phyloP scores from a whole-genome alignment of 2,797 vertebrate species.

The Epinephelus coioides region DNA sequence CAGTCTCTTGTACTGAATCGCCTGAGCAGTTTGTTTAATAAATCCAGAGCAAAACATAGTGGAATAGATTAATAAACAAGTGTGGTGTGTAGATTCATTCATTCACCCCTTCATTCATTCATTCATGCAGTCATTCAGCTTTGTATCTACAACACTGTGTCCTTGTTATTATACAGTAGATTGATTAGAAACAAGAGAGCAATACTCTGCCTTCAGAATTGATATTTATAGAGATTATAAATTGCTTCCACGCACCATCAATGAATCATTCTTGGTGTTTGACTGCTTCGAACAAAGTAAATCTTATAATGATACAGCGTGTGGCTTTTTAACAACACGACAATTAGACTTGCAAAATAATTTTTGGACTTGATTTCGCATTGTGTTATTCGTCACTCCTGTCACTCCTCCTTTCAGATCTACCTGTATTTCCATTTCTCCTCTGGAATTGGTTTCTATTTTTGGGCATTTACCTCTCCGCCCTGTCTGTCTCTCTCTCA shows the following conservation, averaged over 20 bases:
- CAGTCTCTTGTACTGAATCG: neutral
- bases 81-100: neutral
- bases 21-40: slow-evolving; percentile 4
- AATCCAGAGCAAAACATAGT: slow-evolving; percentile 1
- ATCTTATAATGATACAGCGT: neutral
- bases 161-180: slow-evolving; percentile 12
- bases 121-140: slow-evolving; percentile 12
- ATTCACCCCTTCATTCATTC: slow-evolving; percentile 7
- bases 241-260: neutral
- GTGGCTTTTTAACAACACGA: slow-evolving; percentile 8
- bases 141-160: slow-evolving; percentile 7
- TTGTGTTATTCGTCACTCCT: slow-evolving; percentile 32
- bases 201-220: slow-evolving; percentile 2
- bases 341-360: slow-evolving; percentile 5
- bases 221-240: slow-evolving; percentile 15
- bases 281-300: slow-evolving; percentile 2
- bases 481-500: slow-evolving; percentile 3
- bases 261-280: slow-evolving; percentile 1
- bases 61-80: slow-evolving; percentile 2
- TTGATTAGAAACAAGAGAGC: slow-evolving; percentile 9
- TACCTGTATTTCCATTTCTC: slow-evolving; percentile 68
- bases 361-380: slow-evolving; percentile 1
- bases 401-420: slow-evolving; percentile 55
- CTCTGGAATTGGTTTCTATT: slow-evolving; percentile 80
- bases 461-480: slow-evolving; percentile 47